Conservation (phyloP, 2,888 invertebrate genomes). For the Eupsilia transversa region DNA sequence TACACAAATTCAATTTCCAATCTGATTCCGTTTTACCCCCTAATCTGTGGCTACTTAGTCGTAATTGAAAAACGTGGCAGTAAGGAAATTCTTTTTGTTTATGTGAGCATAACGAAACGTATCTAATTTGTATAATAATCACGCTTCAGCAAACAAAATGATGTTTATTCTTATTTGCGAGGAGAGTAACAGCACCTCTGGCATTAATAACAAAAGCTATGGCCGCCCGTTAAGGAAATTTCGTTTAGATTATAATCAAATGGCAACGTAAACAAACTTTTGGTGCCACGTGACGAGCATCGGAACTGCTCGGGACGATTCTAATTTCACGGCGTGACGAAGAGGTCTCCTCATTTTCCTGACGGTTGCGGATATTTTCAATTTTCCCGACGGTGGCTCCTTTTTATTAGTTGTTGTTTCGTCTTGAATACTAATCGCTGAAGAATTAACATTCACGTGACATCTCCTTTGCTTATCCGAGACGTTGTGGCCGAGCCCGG, state of each 20-base stretch:
- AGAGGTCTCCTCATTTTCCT: slow-evolving; percentile 87
- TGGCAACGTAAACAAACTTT: slow-evolving; percentile 88
- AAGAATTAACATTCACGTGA: slow-evolving; percentile 84
- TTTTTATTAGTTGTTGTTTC: slow-evolving; percentile 90
- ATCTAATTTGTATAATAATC: slow-evolving; percentile 68
- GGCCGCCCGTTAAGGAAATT: slow-evolving; percentile 77
- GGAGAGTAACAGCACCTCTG: slow-evolving; percentile 65
- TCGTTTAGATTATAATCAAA: slow-evolving; percentile 84
- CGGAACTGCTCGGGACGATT: slow-evolving; percentile 78
- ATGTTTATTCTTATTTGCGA: slow-evolving; percentile 67
- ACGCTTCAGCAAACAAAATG: slow-evolving; percentile 62
- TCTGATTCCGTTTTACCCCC: slow-evolving; percentile 4
- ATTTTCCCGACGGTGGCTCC: slow-evolving; percentile 87
- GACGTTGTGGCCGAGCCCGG: slow-evolving; percentile 62
- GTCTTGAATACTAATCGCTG: slow-evolving; percentile 87
- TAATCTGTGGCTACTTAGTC: slow-evolving; percentile 42
- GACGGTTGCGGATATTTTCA: slow-evolving; percentile 90
- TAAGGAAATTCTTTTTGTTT: slow-evolving; percentile 51
- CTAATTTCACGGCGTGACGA: slow-evolving; percentile 88
- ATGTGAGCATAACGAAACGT: slow-evolving; percentile 50
- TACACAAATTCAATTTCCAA: slow-evolving; percentile 45
- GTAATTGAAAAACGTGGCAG: slow-evolving; percentile 51
- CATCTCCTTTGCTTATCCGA: slow-evolving; percentile 77
- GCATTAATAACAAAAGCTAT: slow-evolving; percentile 72
- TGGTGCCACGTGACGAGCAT: slow-evolving; percentile 84